A percentile compares a stretch with the other conserved stretches of the same genome.
phyloP scores from a whole-genome alignment of 2,888 invertebrate species.

The Spatulosminthurus flaviceps region DNA sequence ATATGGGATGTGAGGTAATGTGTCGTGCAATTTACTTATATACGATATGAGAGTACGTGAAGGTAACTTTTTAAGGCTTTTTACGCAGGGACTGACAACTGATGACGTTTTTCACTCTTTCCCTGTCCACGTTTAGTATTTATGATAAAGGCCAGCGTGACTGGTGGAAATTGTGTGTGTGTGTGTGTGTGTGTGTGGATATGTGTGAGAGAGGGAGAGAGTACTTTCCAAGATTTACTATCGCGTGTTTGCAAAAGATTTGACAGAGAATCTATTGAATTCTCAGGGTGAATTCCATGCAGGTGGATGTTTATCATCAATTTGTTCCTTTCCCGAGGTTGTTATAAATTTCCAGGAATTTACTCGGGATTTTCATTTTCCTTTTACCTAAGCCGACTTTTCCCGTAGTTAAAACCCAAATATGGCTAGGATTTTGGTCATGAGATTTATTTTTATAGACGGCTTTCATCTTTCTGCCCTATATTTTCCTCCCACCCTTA shows the following conservation, averaged over 20 bases:
- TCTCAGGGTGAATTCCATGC: slow-evolving; percentile 9
- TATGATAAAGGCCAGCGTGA: slow-evolving; percentile 11
- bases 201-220: not conserved
- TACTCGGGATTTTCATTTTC: not conserved
- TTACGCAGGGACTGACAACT: not conserved
- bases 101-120: not conserved
- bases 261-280: slow-evolving; percentile 20
- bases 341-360: slow-evolving; percentile 5
- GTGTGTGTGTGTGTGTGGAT: not conserved
- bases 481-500: too few relatives aligned
- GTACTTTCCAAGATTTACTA: slow-evolving; percentile 20
- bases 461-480: too few relatives aligned
- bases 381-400: not conserved
- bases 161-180: not conserved
- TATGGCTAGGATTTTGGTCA: not conserved
- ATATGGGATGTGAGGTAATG: not conserved
- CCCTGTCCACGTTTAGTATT: not conserved
- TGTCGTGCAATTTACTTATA: slow-evolving; percentile 3
- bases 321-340: slow-evolving; percentile 2
- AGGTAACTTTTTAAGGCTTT: not conserved
- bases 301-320: slow-evolving; percentile 14
- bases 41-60: not conserved
- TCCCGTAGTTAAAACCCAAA: not conserved
- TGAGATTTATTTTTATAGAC: too few relatives aligned
- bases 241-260: slow-evolving; percentile 21